Evolutionary conservation across 2,113 vertebrate species (phyloP).

Genomic region (Pleuronectes platessa): DNA sequence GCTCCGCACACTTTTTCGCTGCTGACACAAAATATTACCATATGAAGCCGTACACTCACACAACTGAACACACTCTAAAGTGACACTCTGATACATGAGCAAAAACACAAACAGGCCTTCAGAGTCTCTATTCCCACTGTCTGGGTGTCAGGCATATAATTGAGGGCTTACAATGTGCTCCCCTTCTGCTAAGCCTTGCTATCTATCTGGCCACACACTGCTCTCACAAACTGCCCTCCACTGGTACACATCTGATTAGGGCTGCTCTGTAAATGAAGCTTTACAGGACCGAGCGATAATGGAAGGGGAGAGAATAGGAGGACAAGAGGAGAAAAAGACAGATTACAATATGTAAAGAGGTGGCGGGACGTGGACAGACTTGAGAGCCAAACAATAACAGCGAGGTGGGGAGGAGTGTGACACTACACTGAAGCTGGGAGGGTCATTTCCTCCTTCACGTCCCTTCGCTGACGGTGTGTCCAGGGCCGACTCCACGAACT

Average conservation of each 20-base stretch:
- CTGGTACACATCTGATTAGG: slow-evolving; percentile 76
- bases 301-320: slow-evolving; percentile 38
- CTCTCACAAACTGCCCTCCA: slow-evolving; percentile 71
- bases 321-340: slow-evolving; percentile 18
- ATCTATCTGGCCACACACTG: slow-evolving; percentile 73
- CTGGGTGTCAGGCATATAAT: slow-evolving; percentile 73
- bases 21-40: slow-evolving; percentile 19
- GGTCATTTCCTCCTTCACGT: background rate
- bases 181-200: slow-evolving; percentile 70
- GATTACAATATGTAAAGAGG: slow-evolving; percentile 68
- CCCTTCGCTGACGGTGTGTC: background rate
- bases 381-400: slow-evolving; percentile 31
- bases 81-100: slow-evolving; percentile 34
- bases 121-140: slow-evolving; percentile 52
- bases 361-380: slow-evolving; percentile 23
- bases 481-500: background rate
- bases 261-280: slow-evolving; percentile 72
- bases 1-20: background rate
- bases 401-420: slow-evolving; percentile 16
- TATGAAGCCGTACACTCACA: slow-evolving; percentile 6
- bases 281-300: slow-evolving; percentile 66
- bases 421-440: background rate
- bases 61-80: slow-evolving; percentile 25
- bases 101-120: slow-evolving; percentile 25
- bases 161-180: slow-evolving; percentile 71